phyloP scores from a whole-genome alignment of 2,797 vertebrate genomes.

The Microhierax caerulescens region DNA sequence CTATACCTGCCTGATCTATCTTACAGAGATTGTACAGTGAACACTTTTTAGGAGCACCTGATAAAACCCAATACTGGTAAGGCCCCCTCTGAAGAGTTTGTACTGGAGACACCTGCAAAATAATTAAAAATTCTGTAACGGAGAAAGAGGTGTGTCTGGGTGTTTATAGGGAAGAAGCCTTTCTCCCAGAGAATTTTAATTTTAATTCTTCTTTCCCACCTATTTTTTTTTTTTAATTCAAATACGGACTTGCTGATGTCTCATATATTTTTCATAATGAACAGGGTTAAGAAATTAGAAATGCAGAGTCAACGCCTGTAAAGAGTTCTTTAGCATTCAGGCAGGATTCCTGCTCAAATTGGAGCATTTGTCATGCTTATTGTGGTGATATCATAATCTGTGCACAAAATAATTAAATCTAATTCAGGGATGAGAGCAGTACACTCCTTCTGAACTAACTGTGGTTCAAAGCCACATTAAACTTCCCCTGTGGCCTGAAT shows the following conservation, averaged over 20 bases:
- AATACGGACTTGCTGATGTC: neutral
- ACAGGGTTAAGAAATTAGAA: neutral
- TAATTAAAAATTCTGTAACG: neutral
- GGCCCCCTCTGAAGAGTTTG: neutral
- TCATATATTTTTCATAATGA: neutral
- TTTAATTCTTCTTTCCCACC: neutral
- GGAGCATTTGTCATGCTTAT: constrained; percentile 7
- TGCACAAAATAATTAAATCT: neutral
- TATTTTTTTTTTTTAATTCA: neutral
- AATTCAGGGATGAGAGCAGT: neutral
- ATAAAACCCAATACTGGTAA: neutral
- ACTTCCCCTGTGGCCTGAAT: neutral
- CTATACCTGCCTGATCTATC: neutral
- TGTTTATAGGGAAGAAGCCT: neutral
- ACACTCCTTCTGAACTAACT: neutral
- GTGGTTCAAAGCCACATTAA: neutral
- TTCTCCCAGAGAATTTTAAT: constrained; percentile 4
- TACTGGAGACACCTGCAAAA: neutral
- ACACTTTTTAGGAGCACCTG: neutral
- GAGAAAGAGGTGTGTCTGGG: neutral
- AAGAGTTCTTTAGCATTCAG: neutral
- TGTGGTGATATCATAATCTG: neutral
- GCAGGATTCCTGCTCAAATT: neutral
- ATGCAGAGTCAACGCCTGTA: neutral
- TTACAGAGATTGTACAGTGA: neutral